These are phyloP conservation scores for Diprion similis DNA, from an alignment of 1,140 invertebrate species.

Conservation along the genomic window DNA sequence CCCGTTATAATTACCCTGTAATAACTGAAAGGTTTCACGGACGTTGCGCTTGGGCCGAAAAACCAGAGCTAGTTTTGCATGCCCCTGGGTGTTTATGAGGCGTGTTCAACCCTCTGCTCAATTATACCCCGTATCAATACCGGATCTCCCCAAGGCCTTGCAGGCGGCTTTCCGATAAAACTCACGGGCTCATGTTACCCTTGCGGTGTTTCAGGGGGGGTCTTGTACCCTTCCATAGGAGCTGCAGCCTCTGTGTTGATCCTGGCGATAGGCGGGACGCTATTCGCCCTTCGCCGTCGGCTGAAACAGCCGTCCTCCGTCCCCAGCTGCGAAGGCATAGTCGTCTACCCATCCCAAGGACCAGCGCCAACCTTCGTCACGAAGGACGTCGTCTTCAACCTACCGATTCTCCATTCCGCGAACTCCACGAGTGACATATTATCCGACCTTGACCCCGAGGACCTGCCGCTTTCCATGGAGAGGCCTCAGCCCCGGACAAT, in stretches of 20 bases:
- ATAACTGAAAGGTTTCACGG: no score
- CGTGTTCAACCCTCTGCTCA: no score
- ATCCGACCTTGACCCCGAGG: background rate
- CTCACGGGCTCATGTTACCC: background rate
- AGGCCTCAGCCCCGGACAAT: background rate
- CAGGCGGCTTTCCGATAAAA: background rate
- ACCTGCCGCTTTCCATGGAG: background rate
- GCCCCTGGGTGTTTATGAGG: no score
- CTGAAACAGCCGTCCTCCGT: background rate
- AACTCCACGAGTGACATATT: background rate
- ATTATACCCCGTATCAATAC: no score
- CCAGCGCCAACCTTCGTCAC: conserved; percentile 11
- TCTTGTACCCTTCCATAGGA: background rate
- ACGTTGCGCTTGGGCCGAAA: no score
- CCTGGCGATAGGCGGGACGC: background rate
- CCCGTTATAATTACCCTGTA: no score
- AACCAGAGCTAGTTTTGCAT: no score
- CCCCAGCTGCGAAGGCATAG: conserved; percentile 18
- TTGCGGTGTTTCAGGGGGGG: background rate
- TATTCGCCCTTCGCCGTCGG: background rate
- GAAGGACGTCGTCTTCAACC: conserved; percentile 4
- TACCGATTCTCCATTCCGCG: background rate
- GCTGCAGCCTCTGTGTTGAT: conserved; percentile 15
- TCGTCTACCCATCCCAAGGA: conserved; percentile 21
- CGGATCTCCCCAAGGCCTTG: background rate